phyloP scores from a whole-genome alignment of 1,140 invertebrate species.

The Andricus grossulariae region DNA sequence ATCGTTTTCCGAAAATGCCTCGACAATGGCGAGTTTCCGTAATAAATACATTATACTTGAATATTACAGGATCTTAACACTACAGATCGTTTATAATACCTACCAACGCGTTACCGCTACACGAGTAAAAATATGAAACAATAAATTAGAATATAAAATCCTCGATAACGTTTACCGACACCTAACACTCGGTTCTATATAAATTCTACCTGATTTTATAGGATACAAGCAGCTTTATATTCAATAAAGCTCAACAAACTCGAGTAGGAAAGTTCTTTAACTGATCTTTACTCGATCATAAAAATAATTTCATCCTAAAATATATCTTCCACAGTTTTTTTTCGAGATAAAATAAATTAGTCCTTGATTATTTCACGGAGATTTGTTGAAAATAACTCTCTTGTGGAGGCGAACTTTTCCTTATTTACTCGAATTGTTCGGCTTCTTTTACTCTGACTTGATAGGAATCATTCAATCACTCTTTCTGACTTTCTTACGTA shows the following conservation, averaged over 20 bases:
- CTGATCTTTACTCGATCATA: not conserved
- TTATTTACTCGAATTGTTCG: not conserved
- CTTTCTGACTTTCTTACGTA: not conserved
- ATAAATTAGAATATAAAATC: conserved; percentile 30
- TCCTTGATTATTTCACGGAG: not conserved
- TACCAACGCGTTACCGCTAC: conserved; percentile 16
- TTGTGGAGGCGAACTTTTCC: not conserved
- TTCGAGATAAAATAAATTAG: not conserved
- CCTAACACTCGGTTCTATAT: conserved; percentile 21
- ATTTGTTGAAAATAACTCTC: conserved; percentile 5
- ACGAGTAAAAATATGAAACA: conserved; percentile 26
- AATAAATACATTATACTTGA: conserved; percentile 25
- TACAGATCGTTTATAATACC: conserved; percentile 26
- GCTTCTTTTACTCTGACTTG: conserved; percentile 4
- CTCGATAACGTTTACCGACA: conserved; percentile 4
- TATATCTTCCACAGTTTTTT: conserved; percentile 5
- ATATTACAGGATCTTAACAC: conserved; percentile 19
- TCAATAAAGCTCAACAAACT: conserved; percentile 14
- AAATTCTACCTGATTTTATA: conserved; percentile 18
- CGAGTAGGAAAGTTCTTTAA: not conserved
- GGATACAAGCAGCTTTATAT: conserved; percentile 4
- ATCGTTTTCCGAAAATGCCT: conserved; percentile 19
- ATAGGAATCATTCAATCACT: not conserved
- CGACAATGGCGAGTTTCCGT: conserved; percentile 18
- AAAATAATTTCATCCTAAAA: conserved; percentile 24